Base-by-base conservation (phyloP, 1,140 invertebrate genomes). In the Aphaenogaster floridana region DNA sequence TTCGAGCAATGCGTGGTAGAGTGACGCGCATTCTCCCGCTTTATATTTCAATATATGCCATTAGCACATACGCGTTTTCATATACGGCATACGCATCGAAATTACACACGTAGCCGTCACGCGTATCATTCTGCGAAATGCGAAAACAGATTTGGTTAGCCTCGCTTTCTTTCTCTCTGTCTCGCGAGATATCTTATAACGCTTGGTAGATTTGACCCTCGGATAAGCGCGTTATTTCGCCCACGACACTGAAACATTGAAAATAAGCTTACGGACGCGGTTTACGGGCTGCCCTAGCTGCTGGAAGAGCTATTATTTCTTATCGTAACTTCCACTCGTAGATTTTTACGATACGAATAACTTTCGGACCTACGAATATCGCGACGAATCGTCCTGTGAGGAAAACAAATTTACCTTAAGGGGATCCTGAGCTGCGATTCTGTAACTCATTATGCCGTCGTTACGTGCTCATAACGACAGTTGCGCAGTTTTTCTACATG, bases 121-220 rank as follows among this genome's bases (percentile, higher is more conserved):
- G 15, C 45, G n/a, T 50, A 72, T 76, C 72, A 76, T 76, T n/a
- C 48, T 76, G 21, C 34, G 52, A 39, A 39, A 48, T 1, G 15
- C 34, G 17, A 52, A 36, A 72, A 50, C 39, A 50, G 48, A 76
- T 54, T 39, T 21, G 17, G 11, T 57, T 57, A 2, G 72, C 15
- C 52, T 54, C 50, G 6, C 17, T n/a, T 76, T 17, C 50, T 36
- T 72, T 36, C n/a, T 69, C 17, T 45, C 15, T 52, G 7, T 21
- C 9, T 68, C 64, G 28, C 54, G 21, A 39, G 48, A 13, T 76
- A 59, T 77, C n/a, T 57, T 57, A 77, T 28, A 57, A 59, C 36
- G 28, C n/a, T 28, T 21, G n/a, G 11, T 28, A 59, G n/a, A n/a
- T 39, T 36, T 74, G 28, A n/a, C 34, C 71, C 34, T 50, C 69